Base-by-base conservation (phyloP, 2,797 vertebrate species). In the Rallus crepitans region DNA sequence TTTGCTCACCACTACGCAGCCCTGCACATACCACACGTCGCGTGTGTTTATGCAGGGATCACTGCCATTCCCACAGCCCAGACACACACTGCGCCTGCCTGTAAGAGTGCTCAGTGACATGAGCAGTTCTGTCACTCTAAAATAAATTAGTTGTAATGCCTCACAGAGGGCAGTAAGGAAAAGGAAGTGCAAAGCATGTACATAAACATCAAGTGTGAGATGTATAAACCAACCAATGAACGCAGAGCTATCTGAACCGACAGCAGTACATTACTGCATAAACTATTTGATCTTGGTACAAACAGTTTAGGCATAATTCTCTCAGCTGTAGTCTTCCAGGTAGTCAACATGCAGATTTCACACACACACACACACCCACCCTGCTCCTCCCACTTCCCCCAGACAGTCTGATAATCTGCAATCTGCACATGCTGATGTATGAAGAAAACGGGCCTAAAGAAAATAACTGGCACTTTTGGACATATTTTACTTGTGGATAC, bases 11-110 rank as follows among this genome's bases (percentile, higher is more conserved):
- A 50, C 70, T 55, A 7, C 39, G 86, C 73, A 66, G 52, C 59
- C 71, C 77, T 86, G 96, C 94, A 94, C 95, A 96, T 50, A 77
- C 28, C 88, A 91, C 92, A 90, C 52, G 53, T 61, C 4, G 16
- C 50, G 78, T 45, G 81, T 59, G 21, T 82, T 90, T 72, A 76
- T 48, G 89, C 72, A 87, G 91, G 83, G 88, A 87, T 64, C 56
- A 14, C 79, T 70, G 86, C 89, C n/a, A 3, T 81, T 86, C 80
- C 72, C 93, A 50, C 71, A 82, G 48, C 6, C 64, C 82, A 75
- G 71, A 66, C 3, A 37, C 68, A 76, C 59, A 68, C 59, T 11
- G 63, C 3, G 31, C 7, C 4, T 64, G 82, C 10, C 90, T 64
- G 33, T 37, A 73, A 79, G 5, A 63, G 64, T 4, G 28, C 81